A percentile compares a stretch with the other conserved stretches of the same genome.
Evolutionary conservation across 2,113 vertebrate genomes (phyloP).

Genomic region (Brachirus orientalis): DNA sequence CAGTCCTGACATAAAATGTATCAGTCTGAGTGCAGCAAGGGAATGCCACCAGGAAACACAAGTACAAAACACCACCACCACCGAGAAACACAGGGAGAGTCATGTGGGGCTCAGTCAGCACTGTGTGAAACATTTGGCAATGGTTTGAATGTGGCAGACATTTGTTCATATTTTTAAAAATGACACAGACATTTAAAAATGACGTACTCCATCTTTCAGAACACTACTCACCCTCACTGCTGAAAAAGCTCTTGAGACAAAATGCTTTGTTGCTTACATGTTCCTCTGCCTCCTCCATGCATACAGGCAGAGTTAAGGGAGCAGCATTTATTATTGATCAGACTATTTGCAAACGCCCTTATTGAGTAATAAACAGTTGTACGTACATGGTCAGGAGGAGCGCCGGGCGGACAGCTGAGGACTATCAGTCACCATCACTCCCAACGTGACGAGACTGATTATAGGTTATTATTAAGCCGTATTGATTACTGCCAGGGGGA

Average conservation of each 20-base stretch:
- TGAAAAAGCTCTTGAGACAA: no score
- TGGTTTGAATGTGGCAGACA: no score
- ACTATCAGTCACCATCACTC: slow-evolving; percentile 78
- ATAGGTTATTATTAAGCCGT: slow-evolving; percentile 78
- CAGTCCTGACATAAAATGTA: no score
- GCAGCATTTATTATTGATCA: slow-evolving; percentile 79
- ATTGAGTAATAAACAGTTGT: slow-evolving; percentile 80
- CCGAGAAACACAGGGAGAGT: no score
- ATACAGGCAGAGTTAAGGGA: slow-evolving; percentile 64
- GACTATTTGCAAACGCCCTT: slow-evolving; percentile 70
- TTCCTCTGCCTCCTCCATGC: slow-evolving; percentile 43
- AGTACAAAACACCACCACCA: no score
- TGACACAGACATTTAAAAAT: no score
- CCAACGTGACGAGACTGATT: slow-evolving; percentile 74
- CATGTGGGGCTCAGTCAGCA: no score
- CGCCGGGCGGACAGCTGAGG: slow-evolving; percentile 54
- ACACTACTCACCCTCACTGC: not conserved
- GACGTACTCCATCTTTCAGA: not conserved
- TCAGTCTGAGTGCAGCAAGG: no score
- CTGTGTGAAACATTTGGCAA: no score
- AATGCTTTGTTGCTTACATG: slow-evolving; percentile 56
- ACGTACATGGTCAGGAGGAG: slow-evolving; percentile 65
- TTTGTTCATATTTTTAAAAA: no score
- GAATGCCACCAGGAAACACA: no score
- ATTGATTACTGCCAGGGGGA: slow-evolving; percentile 72